Percentiles rank a stretch among this genome's conserved stretches.
phyloP scores from a whole-genome alignment of 2,113 vertebrate species.

The Noctilio leporinus region DNA sequence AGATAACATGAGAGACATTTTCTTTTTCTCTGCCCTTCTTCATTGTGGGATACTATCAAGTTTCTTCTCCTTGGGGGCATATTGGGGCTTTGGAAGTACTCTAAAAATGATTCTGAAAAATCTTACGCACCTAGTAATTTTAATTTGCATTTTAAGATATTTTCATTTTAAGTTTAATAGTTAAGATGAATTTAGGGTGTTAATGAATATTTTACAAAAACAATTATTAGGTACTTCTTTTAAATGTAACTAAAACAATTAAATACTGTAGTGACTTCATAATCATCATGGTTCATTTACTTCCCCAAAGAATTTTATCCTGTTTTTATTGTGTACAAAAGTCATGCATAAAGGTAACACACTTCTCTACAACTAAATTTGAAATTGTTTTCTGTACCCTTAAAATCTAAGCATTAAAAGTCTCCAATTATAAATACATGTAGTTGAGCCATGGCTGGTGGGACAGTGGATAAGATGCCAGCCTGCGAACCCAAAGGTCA shows the following conservation, averaged over 20 bases:
- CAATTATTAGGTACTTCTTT: neutral
- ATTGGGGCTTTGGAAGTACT: neutral
- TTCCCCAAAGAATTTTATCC: neutral
- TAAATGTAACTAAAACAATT: neutral
- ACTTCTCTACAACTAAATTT: neutral
- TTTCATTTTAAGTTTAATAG: neutral
- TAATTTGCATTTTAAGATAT: neutral
- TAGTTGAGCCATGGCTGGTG: too few relatives aligned
- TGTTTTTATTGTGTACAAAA: neutral
- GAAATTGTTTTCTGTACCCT: neutral
- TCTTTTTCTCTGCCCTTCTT: neutral
- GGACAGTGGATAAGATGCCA: too few relatives aligned
- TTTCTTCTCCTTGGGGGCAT: neutral
- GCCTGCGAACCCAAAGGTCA: too few relatives aligned
- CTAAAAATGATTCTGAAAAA: slow-evolving; percentile 15
- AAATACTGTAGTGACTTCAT: neutral
- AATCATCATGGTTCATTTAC: neutral
- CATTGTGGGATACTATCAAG: neutral
- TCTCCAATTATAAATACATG: neutral
- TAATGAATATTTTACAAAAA: neutral
- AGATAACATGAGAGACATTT: neutral
- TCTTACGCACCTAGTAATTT: neutral
- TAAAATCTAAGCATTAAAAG: neutral
- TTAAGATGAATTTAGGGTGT: neutral
- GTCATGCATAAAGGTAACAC: neutral